These are phyloP conservation scores for Microchirus variegatus DNA, from an alignment of 2,797 vertebrate genomes.

Conservation along the genomic window DNA sequence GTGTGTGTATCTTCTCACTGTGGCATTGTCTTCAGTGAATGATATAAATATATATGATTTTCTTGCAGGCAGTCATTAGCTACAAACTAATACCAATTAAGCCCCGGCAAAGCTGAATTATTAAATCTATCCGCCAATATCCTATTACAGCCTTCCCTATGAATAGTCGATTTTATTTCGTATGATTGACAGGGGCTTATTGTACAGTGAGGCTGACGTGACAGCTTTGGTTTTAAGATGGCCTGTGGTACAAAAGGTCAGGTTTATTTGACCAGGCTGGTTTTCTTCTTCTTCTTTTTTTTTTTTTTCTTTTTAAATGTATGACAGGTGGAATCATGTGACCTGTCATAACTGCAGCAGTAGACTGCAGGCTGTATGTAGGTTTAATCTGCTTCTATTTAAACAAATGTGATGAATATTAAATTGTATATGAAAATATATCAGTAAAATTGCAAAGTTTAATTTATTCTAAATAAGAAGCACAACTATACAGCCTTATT, in stretches of 20 bases:
- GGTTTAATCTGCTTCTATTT: too few relatives aligned
- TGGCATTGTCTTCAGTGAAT: conserved; percentile 81
- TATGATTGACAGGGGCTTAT: conserved; percentile 92
- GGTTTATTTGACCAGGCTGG: conserved; percentile 67
- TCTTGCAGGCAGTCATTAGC: conserved; percentile 90
- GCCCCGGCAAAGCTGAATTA: conserved; percentile 93
- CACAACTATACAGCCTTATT: conserved; percentile 19
- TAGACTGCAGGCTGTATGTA: too few relatives aligned
- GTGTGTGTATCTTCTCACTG: conserved; percentile 81
- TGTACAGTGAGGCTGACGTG: conserved; percentile 82
- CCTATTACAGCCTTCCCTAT: conserved; percentile 90
- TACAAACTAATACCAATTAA: conserved; percentile 88
- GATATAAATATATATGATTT: too few relatives aligned
- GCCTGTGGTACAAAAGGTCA: conserved; percentile 69
- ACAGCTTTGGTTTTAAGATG: conserved; percentile 85
- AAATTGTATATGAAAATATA: too few relatives aligned
- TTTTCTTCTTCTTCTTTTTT: neutral
- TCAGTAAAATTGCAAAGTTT: too few relatives aligned
- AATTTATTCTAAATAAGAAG: too few relatives aligned
- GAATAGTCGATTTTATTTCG: conserved; percentile 98
- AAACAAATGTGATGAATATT: too few relatives aligned
- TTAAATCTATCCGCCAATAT: conserved; percentile 92
- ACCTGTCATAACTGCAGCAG: too few relatives aligned
- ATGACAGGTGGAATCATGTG: too few relatives aligned
- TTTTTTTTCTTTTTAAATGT: too few relatives aligned